These are phyloP conservation scores for Chrysopa pallens DNA, from an alignment of 1,140 invertebrate genomes.

Conservation along the genomic window DNA sequence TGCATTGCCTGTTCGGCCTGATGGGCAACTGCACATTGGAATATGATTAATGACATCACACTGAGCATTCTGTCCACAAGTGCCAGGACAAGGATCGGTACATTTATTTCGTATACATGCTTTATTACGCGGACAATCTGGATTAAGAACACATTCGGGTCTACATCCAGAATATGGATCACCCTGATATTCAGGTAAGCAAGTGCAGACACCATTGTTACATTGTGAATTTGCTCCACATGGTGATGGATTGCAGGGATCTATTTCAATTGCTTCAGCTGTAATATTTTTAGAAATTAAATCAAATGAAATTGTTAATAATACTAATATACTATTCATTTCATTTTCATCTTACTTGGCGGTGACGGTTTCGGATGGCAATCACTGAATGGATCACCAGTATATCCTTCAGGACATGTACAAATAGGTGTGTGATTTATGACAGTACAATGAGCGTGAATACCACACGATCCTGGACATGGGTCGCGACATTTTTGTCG, in stretches of 20 bases:
- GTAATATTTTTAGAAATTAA: conserved; percentile 1
- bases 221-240: conserved; percentile 55
- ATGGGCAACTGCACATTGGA: conserved; percentile 46
- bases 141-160: conserved; percentile 61
- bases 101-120: conserved; percentile 54
- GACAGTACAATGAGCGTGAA: conserved; percentile 37
- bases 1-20: conserved; percentile 53
- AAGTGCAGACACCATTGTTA: conserved; percentile 43
- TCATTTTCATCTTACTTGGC: conserved; percentile 13
- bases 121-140: conserved; percentile 49
- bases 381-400: conserved; percentile 41
- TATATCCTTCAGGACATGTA: conserved; percentile 38
- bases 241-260: conserved; percentile 38
- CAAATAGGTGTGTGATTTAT: conserved; percentile 43
- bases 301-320: conserved; percentile 3
- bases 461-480: conserved; percentile 42
- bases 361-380: conserved; percentile 28
- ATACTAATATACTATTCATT: not conserved
- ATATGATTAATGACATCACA: conserved; percentile 61
- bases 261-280: conserved; percentile 17
- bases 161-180: conserved; percentile 46
- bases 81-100: conserved; percentile 48
- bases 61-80: conserved; percentile 44
- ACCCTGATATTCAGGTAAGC: conserved; percentile 39
- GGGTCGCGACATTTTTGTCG: conserved; percentile 44